Base-by-base conservation (phyloP, 2,797 vertebrate genomes). In the Calcarius lapponicus region DNA sequence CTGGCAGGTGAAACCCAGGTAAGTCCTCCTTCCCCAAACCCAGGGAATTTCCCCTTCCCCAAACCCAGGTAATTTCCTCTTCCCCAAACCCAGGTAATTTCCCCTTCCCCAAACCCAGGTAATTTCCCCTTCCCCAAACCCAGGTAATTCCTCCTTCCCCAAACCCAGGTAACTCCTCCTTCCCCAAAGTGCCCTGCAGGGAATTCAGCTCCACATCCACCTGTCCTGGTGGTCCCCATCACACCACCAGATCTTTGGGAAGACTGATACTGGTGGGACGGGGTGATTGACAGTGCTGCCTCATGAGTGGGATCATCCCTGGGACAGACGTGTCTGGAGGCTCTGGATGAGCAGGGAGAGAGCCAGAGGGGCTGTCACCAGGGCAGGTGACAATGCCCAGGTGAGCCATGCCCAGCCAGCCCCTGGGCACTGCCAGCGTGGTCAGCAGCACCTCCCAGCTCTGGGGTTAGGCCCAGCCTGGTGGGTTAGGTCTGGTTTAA, bases 311-410 rank as follows among this genome's bases (percentile, higher is more conserved):
- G 80, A 47, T 2, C n/a, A 66, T 36, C 22, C 13, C 22, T 3
- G 2, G 8, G 26, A 61, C 1, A 8, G 64, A 21, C 0, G 0
- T 4, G 5, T 51, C 80, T 5, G 1, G 29, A 43, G 15, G 6
- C 1, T 5, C 3, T 9, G 65, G 64, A 9, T 11, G 7, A 54
- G 51, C 64, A 51, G 36, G 61, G 47, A 65, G 32, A 53, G 87
- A 82, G 74, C 3, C 56, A 10, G 32, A 70, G 53, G 79, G 66
- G 74, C 67, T 71, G 89, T 64, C 71, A 34, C 54, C 1, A 6
- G 70, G 81, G 67, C 1, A 1, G 58, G 78, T 79, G 85, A 65
- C 91, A 88, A 91, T 21, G 2, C 74, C 89, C 61, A 1, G 0
- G 0, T 1, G 2, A 91, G 74, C 51, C 70, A 51, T 62, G 88